Evolutionary conservation across 1,140 invertebrate genomes (phyloP).

Genomic region (Lepeophtheirus salmonis): DNA sequence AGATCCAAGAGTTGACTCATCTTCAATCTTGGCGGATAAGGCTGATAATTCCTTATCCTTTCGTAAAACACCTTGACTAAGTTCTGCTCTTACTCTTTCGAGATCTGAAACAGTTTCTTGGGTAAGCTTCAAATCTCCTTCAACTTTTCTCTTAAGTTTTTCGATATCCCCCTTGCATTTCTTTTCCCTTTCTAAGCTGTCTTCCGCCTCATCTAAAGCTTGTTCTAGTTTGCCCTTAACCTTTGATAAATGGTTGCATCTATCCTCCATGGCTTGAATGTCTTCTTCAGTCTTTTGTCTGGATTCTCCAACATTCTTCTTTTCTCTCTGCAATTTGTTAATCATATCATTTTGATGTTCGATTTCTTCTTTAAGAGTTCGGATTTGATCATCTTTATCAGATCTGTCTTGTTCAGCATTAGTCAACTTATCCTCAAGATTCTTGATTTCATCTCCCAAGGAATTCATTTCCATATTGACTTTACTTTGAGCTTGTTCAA

Average conservation of each 20-base stretch:
- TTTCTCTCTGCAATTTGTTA: conserved; percentile 36
- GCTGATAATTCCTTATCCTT: conserved; percentile 93
- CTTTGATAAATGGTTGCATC: conserved; percentile 87
- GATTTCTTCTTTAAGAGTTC: conserved; percentile 34
- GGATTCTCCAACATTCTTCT: conserved; percentile 54
- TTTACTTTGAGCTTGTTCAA: conserved; percentile 22
- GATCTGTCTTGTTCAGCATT: conserved; percentile 36
- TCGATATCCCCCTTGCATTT: conserved; percentile 8
- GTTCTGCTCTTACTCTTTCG: conserved; percentile 38
- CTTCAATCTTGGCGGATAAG: conserved; percentile 45
- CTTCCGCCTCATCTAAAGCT: conserved; percentile 88
- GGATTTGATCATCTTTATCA: conserved; percentile 37
- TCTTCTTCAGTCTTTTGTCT: conserved; percentile 82
- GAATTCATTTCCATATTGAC: conserved; percentile 21
- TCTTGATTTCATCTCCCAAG: conserved; percentile 24
- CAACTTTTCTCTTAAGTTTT: conserved; percentile 71
- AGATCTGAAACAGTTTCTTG: conserved; percentile 91
- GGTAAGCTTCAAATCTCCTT: conserved; percentile 68
- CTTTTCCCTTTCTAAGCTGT: conserved; percentile 76
- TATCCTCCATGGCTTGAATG: conserved; percentile 93
- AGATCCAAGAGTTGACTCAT: conserved; percentile 38
- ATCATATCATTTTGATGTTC: conserved; percentile 36
- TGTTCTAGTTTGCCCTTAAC: conserved; percentile 89
- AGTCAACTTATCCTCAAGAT: conserved; percentile 25
- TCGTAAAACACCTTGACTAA: conserved; percentile 61